Conservation (phyloP, 1,140 invertebrate species). For the Polypedilum pembai region DNA sequence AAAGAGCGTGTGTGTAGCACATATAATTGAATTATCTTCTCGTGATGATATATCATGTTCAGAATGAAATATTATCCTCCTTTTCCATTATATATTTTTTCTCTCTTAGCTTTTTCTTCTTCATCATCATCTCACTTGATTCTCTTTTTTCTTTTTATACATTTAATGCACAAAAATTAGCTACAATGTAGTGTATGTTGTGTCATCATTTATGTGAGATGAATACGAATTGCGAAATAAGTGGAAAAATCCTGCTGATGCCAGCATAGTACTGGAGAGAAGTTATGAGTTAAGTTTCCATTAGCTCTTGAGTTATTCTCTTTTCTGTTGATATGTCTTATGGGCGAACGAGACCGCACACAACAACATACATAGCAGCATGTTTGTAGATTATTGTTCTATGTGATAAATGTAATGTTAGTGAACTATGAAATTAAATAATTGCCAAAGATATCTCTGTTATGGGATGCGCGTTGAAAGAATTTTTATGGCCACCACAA, state of each 20-base stretch:
- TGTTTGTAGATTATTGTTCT: background rate
- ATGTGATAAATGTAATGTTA: background rate
- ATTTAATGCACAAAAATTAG: constrained; percentile 19
- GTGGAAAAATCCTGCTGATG: constrained; percentile 16
- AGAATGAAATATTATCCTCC: constrained; percentile 18
- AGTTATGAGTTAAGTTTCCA: background rate
- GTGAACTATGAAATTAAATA: constrained; percentile 19
- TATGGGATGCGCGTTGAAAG: background rate
- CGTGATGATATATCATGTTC: constrained; percentile 11
- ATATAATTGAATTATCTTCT: constrained; percentile 1
- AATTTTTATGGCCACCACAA: background rate
- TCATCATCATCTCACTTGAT: background rate
- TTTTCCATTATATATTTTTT: background rate
- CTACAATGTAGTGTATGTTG: constrained; percentile 17
- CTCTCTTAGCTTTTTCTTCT: background rate
- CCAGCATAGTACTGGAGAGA: background rate
- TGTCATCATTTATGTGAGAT: constrained; percentile 13
- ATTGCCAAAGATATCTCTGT: constrained; percentile 3
- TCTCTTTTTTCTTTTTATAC: background rate
- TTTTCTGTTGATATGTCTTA: background rate
- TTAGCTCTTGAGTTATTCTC: background rate
- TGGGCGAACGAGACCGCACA: background rate
- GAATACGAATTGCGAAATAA: background rate
- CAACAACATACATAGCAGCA: background rate
- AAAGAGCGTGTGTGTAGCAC: too few relatives aligned